These are phyloP conservation scores for Acronicta leporina DNA, from an alignment of 2,888 invertebrate species.

Conservation along the genomic window DNA sequence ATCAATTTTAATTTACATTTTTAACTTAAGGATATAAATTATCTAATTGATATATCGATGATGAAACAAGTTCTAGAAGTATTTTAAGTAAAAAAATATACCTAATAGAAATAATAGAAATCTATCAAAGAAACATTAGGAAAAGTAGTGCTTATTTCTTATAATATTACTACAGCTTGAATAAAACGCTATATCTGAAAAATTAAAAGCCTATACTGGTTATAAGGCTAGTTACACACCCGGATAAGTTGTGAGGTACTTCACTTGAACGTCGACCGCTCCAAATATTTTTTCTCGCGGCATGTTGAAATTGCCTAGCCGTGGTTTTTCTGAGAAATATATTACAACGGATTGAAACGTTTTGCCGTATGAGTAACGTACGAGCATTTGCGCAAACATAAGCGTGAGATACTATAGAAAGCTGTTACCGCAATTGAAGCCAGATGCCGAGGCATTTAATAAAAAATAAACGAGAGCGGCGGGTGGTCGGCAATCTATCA, in stretches of 20 bases:
- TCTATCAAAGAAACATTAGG: no score
- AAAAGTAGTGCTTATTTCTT: no score
- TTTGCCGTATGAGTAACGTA: conserved; percentile 57
- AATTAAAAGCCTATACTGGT: background rate
- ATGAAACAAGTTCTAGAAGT: no score
- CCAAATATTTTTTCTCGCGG: background rate
- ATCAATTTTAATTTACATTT: no score
- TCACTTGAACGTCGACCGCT: background rate
- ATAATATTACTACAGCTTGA: no score
- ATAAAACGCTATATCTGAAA: background rate
- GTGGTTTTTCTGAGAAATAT: conserved; percentile 4
- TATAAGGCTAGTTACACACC: background rate
- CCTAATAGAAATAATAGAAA: no score
- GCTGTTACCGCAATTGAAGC: conserved; percentile 82
- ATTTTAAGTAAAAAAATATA: no score
- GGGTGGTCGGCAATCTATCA: conserved; percentile 84
- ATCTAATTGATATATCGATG: no score
- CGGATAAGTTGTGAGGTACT: background rate
- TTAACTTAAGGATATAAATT: no score
- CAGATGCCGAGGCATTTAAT: conserved; percentile 83
- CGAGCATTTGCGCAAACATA: conserved; percentile 61
- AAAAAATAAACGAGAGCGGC: conserved; percentile 81
- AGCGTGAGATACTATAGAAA: conserved; percentile 71
- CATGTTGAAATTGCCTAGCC: background rate
- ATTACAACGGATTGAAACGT: conserved; percentile 50